Base-by-base conservation (phyloP, 2,797 vertebrate genomes). In the Petrocephalus sullivani region DNA sequence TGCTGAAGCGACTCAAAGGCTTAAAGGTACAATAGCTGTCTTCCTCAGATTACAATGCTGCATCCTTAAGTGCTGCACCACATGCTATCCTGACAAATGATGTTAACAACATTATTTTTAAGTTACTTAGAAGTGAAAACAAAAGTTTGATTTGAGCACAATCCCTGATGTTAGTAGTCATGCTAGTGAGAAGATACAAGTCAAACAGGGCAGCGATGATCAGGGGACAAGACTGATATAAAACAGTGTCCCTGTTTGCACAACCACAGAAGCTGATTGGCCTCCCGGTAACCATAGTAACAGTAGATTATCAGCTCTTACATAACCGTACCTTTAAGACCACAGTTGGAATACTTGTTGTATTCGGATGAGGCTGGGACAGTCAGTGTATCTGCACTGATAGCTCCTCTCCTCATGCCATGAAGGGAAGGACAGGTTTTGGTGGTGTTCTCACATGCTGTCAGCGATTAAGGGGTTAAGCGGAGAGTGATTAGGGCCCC, bases 301-400 rank as follows among this genome's bases (percentile, higher is more conserved):
- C 86, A 51, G 10, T 37, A n/a, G 86, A 87, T 87, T 67, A 87
- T 51, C 57, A 87, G 37, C 19, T 87, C 41, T 87, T 87, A 64
- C 86, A 64, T 87, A 87, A 87, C 86, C 14, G 10, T 64, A 41
- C 19, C 58, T 33, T 87, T 87, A 49, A 51, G 58, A 53, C 49
- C 49, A 78, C 71, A 78, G 71, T 78, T 28, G 54, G 49, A 10
- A n/a, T 19, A 54, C 81, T 83, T 83, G 82, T 56, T 84, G n/a
- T 84, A 23, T 28, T 56, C 6, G 41, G 41, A 6, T 81, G 16
- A 81, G 75, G 75, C 16, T 46, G 16, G 41, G 75, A 6, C 75
- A 81, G 19, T 49, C 75, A n/a, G 75, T n/a, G 14, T 46, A 41
- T 78, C 37, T 46, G 33, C 14, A 46, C 71, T 78, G 14, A 46